Percentiles rank a stretch among this genome's conserved stretches.
phyloP scores from a whole-genome alignment of 2,113 vertebrate genomes.

The Eupsittula cactorum region DNA sequence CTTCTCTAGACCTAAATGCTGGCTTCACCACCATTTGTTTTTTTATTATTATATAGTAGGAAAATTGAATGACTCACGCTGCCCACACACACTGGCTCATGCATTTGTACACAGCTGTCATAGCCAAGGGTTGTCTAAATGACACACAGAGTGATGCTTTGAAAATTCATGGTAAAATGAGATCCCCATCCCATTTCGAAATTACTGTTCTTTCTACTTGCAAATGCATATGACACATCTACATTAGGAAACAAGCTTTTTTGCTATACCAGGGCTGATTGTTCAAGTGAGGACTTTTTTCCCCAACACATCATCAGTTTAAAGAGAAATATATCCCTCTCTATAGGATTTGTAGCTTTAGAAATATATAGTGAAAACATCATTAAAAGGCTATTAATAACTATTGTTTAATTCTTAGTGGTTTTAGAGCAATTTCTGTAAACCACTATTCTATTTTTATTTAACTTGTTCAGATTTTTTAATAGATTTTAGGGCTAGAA shows the following conservation, averaged over 20 bases:
- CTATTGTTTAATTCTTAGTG: constrained; percentile 2
- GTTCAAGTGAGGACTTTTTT: background rate
- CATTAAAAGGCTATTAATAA: constrained; percentile 25
- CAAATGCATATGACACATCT: background rate
- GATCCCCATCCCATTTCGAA: constrained; percentile 6
- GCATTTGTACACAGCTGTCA: constrained; percentile 38
- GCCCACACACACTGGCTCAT: constrained; percentile 23
- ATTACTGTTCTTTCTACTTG: constrained; percentile 8
- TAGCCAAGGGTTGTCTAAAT: constrained; percentile 50
- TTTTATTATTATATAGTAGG: constrained; percentile 53
- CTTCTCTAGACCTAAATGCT: constrained; percentile 42
- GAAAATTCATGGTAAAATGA: background rate
- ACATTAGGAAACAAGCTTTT: background rate
- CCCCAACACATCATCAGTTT: background rate
- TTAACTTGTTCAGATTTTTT: constrained; percentile 15
- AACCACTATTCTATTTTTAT: constrained; percentile 17
- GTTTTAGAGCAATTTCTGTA: background rate
- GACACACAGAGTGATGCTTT: constrained; percentile 1
- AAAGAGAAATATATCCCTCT: background rate
- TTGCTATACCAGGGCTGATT: background rate
- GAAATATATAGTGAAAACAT: background rate
- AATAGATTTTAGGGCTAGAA: constrained; percentile 36
- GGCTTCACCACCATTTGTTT: constrained; percentile 15
- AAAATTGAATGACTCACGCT: constrained; percentile 38
- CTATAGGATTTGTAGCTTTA: background rate